Conservation (phyloP, 2,113 vertebrate species). For the Buteo buteo region DNA sequence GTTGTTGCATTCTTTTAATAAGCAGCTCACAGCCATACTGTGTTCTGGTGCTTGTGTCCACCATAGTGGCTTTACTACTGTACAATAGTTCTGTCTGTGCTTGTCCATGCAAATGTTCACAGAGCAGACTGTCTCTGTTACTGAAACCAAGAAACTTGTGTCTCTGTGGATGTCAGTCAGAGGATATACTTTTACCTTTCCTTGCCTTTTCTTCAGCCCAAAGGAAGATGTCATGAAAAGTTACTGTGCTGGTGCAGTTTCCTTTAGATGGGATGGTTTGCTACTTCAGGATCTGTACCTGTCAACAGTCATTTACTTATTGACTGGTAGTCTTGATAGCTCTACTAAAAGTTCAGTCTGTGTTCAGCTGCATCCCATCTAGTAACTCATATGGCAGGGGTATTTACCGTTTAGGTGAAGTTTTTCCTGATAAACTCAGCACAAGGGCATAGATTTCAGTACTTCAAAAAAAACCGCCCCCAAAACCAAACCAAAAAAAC, state of each 20-base stretch:
- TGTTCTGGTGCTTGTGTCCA: not conserved
- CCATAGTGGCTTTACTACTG: not conserved
- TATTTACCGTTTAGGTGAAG: not conserved
- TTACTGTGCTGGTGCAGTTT: not conserved
- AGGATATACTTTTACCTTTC: not conserved
- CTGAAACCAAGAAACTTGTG: not conserved
- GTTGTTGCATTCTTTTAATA: not conserved
- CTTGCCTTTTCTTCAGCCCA: not conserved
- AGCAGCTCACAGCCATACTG: not conserved
- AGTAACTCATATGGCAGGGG: not conserved
- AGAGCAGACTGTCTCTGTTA: not conserved
- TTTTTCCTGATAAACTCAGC: not conserved
- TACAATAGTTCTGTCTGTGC: not conserved
- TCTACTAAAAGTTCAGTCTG: not conserved
- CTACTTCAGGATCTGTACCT: not conserved
- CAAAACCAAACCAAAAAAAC: not conserved
- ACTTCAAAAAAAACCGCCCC: not conserved
- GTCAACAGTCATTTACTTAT: not conserved
- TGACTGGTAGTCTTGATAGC: not conserved
- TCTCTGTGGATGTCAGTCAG: not conserved
- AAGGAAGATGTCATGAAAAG: not conserved
- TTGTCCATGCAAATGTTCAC: not conserved
- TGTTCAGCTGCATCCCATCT: not conserved
- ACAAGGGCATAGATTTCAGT: not conserved
- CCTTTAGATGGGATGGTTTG: not conserved